Percentiles rank a stretch among this genome's conserved stretches.
Conservation (phyloP, 2,888 invertebrate genomes). For the Heliconius cydno region DNA sequence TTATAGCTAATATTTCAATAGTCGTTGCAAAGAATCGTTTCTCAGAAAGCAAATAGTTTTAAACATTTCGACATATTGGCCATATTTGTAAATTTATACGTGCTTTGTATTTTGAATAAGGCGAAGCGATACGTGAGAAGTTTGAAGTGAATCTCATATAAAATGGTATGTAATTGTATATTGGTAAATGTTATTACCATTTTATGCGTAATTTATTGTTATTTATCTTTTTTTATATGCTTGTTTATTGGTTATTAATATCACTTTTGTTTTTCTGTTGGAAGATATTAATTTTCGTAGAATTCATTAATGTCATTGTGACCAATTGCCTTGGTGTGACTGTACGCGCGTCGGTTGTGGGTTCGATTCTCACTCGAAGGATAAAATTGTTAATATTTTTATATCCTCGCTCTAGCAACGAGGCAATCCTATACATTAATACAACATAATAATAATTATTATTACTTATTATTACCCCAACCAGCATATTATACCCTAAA, state of each 20-base stretch:
- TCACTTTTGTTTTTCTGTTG: not conserved
- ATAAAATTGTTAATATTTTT: too few species aligned
- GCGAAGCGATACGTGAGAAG: conserved; percentile 40
- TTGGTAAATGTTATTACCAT: not conserved
- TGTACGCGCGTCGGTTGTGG: too few species aligned
- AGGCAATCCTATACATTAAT: too few species aligned
- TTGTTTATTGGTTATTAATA: not conserved
- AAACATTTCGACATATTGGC: conserved; percentile 55
- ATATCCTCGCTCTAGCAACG: too few species aligned
- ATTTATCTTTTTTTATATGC: not conserved
- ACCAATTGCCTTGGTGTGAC: too few species aligned
- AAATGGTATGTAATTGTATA: conserved; percentile 17
- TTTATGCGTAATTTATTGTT: not conserved
- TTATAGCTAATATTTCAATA: conserved; percentile 21
- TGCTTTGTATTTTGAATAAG: conserved; percentile 32
- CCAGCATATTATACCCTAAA: not conserved
- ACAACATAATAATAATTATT: too few species aligned
- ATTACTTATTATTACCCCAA: too few species aligned
- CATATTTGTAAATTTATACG: conserved; percentile 40
- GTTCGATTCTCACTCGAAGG: too few species aligned
- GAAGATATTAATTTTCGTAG: not conserved
- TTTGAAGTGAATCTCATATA: conserved; percentile 31
- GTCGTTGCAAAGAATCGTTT: conserved; percentile 66
- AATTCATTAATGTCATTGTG: not conserved
- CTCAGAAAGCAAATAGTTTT: conserved; percentile 65